These are phyloP conservation scores for Chaetodon auriga DNA, from an alignment of 2,113 vertebrate genomes.

Conservation along the genomic window DNA sequence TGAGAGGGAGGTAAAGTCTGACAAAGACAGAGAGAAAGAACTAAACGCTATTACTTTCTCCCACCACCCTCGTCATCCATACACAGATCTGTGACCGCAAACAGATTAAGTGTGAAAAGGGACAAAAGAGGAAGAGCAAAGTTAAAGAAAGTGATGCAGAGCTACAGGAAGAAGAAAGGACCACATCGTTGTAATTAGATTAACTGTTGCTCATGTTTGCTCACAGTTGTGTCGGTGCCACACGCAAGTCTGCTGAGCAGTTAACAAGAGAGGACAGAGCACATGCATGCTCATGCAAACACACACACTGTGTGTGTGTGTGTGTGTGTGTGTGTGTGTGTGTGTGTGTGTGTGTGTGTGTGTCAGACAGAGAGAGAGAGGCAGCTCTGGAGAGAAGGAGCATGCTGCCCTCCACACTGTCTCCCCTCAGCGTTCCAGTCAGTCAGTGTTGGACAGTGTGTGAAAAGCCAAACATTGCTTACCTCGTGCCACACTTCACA, in stretches of 20 bases:
- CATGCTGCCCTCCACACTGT: constrained; percentile 30
- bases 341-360: background rate
- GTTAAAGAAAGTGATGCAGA: background rate
- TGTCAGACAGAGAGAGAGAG: constrained; percentile 12
- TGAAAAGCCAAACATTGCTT: constrained; percentile 26
- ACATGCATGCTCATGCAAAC: background rate
- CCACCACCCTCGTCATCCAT: background rate
- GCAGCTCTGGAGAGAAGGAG: constrained; percentile 25
- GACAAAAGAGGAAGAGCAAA: background rate
- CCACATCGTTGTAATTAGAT: background rate
- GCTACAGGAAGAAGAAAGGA: background rate
- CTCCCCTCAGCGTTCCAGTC: constrained; percentile 44
- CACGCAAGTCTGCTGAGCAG: constrained; percentile 1
- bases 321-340: background rate
- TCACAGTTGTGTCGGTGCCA: constrained; percentile 5
- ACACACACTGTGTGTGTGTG: background rate
- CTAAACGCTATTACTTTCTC: constrained; percentile 20
- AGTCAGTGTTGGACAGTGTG: constrained; percentile 26
- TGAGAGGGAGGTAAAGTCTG: constrained; percentile 3
- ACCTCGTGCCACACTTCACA: constrained; percentile 16
- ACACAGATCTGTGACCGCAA: constrained; percentile 16
- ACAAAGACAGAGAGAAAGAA: constrained; percentile 5
- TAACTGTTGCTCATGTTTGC: constrained; percentile 1
- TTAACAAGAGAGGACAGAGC: background rate
- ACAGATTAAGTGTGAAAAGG: constrained; percentile 7